A percentile compares a stretch with the other conserved stretches of the same genome.
Evolutionary conservation across 2,888 invertebrate species (phyloP).

Genomic region (Hydraecia micacea): DNA sequence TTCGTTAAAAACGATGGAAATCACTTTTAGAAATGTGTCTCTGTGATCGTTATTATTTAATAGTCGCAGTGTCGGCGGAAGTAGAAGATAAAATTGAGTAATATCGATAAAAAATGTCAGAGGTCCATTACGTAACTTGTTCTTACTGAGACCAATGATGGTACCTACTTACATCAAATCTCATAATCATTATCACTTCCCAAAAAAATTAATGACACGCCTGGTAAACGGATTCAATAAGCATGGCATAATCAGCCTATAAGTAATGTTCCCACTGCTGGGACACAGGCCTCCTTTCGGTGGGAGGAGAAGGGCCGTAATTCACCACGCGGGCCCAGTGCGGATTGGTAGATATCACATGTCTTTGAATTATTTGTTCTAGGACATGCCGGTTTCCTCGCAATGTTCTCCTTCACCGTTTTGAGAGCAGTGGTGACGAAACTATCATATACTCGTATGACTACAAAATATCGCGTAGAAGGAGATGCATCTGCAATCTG

Average conservation of each 20-base stretch:
- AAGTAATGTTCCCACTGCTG: background rate
- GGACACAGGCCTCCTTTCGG: background rate
- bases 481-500: background rate
- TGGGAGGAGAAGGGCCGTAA: background rate
- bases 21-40: background rate
- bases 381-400: background rate
- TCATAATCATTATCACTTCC: background rate
- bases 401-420: background rate
- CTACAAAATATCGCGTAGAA: background rate
- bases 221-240: background rate
- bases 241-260: background rate
- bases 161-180: background rate
- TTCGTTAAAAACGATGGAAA: slow-evolving; percentile 24
- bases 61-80: slow-evolving; percentile 38
- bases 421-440: background rate
- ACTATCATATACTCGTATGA: too few species aligned
- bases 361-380: background rate
- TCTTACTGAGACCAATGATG: slow-evolving; percentile 12
- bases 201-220: background rate
- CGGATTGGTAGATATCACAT: background rate
- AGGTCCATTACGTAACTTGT: slow-evolving; percentile 31
- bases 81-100: slow-evolving; percentile 10
- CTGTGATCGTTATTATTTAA: slow-evolving; percentile 4
- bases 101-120: slow-evolving; percentile 37
- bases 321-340: background rate